Conservation (phyloP, 2,888 invertebrate species). For the Timandra comae region DNA sequence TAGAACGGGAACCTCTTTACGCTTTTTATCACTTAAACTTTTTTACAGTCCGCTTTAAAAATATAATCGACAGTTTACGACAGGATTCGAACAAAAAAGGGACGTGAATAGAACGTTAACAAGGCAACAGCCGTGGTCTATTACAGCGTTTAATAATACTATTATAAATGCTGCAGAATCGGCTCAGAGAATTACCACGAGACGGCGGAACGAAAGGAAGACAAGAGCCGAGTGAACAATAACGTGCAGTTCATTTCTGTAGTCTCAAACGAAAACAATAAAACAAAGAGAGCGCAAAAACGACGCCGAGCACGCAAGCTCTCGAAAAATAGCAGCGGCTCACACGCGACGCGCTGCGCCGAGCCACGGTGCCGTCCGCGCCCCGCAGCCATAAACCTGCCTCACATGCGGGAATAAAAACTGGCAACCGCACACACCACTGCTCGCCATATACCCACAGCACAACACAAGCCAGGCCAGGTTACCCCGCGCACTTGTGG, state of each 20-base stretch:
- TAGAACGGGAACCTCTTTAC: constrained; percentile 36
- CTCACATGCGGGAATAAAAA: constrained; percentile 45
- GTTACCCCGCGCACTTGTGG: constrained; percentile 48
- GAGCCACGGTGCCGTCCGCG: constrained; percentile 23
- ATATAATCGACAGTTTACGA: constrained; percentile 40
- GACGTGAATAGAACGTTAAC: constrained; percentile 46
- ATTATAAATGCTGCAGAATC: constrained; percentile 40
- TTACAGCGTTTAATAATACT: constrained; percentile 44
- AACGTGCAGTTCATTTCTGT: constrained; percentile 61
- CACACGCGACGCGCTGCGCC: constrained; percentile 43
- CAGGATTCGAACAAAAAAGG: constrained; percentile 33
- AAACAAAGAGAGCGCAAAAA: constrained; percentile 65
- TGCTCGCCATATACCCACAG: constrained; percentile 31
- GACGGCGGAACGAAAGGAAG: constrained; percentile 32
- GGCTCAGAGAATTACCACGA: constrained; percentile 35
- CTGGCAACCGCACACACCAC: constrained; percentile 38
- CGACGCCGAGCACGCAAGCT: constrained; percentile 57
- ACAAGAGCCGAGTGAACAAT: constrained; percentile 56
- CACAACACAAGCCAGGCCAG: constrained; percentile 18
- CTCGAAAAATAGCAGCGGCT: constrained; percentile 58
- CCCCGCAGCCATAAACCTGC: constrained; percentile 32
- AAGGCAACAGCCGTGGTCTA: constrained; percentile 44
- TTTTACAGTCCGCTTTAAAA: constrained; percentile 28
- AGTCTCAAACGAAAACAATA: constrained; percentile 58
- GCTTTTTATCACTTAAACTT: constrained; percentile 31